Conservation (phyloP, 2,113 vertebrate species). For the Alethe castanea region DNA sequence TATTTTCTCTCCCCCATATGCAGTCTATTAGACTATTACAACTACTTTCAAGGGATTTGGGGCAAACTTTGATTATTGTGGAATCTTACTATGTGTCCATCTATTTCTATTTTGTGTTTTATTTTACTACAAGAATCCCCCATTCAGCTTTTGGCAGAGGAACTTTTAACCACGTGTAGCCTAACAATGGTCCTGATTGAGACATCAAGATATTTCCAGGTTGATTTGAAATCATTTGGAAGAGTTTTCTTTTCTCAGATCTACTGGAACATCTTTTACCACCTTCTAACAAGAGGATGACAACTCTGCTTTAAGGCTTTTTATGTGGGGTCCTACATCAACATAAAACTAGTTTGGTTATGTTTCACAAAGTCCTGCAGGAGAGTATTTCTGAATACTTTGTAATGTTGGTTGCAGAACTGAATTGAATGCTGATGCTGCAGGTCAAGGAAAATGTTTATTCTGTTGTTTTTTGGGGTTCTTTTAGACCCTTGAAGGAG, state of each 20-base stretch:
- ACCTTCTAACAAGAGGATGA: not conserved
- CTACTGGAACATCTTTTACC: not conserved
- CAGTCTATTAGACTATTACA: not conserved
- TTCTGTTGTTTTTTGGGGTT: conserved; percentile 2
- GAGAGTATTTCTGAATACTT: not conserved
- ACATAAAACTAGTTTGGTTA: not conserved
- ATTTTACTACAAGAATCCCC: not conserved
- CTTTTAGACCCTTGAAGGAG: conserved; percentile 87
- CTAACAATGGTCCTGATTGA: not conserved
- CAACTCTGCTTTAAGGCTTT: not conserved
- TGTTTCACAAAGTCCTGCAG: not conserved
- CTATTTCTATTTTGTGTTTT: not conserved
- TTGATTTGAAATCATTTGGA: not conserved
- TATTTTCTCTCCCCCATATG: not conserved
- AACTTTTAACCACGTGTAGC: not conserved
- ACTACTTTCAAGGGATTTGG: not conserved
- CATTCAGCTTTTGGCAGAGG: not conserved
- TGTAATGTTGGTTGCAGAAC: not conserved
- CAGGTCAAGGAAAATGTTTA: not conserved
- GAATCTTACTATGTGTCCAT: not conserved
- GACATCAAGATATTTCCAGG: not conserved
- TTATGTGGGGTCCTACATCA: not conserved
- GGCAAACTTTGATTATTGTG: not conserved
- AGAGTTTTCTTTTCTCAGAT: not conserved
- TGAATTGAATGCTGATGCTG: not conserved